These are phyloP conservation scores for Chrysogorgia sp. DNA, from an alignment of 92 coral and sea anemone genomes.

Conservation along the genomic window DNA sequence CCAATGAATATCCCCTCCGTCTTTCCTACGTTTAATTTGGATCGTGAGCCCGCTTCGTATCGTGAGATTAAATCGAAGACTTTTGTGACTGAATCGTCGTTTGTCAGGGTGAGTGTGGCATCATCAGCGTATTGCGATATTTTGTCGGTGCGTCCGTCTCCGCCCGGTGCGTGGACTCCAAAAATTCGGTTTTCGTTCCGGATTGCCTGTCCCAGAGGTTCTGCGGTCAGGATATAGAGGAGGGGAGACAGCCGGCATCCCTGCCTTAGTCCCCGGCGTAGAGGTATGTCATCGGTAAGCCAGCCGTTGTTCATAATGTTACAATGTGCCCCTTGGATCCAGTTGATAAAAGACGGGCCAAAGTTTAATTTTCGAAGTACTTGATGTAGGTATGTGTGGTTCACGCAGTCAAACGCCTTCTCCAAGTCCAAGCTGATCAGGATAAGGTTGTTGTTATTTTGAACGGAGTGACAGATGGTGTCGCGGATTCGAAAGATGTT, in stretches of 20 bases:
- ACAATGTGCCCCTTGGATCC: conserved; percentile 12
- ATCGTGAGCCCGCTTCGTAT: conserved; percentile 38
- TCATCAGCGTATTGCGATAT: conserved; percentile 46
- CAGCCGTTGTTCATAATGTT: conserved; percentile 10
- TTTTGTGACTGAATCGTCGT: neutral
- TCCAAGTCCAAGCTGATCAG: conserved; percentile 33
- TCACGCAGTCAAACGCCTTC: conserved; percentile 44
- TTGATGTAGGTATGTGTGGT: conserved; percentile 1
- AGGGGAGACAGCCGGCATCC: conserved; percentile 41
- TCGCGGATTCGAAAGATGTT: conserved; percentile 11
- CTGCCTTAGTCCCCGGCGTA: conserved; percentile 23
- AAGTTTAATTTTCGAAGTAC: conserved; percentile 5
- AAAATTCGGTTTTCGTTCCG: neutral
- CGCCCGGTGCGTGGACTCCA: conserved; percentile 3
- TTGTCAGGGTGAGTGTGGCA: conserved; percentile 16
- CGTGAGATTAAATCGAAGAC: conserved; percentile 15
- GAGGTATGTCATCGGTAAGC: neutral
- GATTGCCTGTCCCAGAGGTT: neutral
- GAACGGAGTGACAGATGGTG: neutral
- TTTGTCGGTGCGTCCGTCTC: neutral
- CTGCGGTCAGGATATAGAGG: conserved; percentile 1
- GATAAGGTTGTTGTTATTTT: neutral
- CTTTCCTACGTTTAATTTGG: conserved; percentile 46
- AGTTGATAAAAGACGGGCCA: conserved; percentile 10
- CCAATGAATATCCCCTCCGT: too few relatives aligned